Evolutionary conservation across 2,113 vertebrate genomes (phyloP).

Genomic region (Plectropomus leopardus): DNA sequence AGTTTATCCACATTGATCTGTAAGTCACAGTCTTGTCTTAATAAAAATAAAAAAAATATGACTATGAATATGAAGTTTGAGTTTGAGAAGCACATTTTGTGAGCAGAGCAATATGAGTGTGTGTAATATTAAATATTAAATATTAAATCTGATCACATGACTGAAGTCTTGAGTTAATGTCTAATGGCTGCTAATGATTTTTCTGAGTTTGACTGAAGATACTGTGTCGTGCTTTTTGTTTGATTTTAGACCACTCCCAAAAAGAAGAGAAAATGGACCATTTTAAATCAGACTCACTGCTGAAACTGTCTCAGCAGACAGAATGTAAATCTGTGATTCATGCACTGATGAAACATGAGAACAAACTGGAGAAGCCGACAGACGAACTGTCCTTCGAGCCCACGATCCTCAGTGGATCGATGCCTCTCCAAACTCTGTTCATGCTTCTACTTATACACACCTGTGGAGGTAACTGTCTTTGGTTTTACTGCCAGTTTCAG

Average conservation of each 20-base stretch:
- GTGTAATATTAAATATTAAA: too few species aligned
- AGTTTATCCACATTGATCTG: neutral
- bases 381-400: neutral
- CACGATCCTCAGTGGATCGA: neutral
- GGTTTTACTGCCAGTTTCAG: too few species aligned
- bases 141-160: too few species aligned
- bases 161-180: neutral
- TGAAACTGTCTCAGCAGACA: neutral
- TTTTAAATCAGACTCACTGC: rapidly evolving
- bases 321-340: too few species aligned
- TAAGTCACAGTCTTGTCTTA: constrained; percentile 8
- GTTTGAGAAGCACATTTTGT: too few species aligned
- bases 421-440: neutral
- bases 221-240: neutral
- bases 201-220: too few species aligned
- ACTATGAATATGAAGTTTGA: too few species aligned
- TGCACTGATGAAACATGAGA: neutral
- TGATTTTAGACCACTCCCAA: neutral
- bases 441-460: neutral
- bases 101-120: too few species aligned
- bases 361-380: too few species aligned
- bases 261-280: neutral
- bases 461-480: constrained; percentile 9
- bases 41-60: too few species aligned
- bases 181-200: neutral